Evolutionary conservation across 2,888 invertebrate species (phyloP), one percentile per base, ranked within the genome.

Genomic region (Hanleya hanleyi): DNA sequence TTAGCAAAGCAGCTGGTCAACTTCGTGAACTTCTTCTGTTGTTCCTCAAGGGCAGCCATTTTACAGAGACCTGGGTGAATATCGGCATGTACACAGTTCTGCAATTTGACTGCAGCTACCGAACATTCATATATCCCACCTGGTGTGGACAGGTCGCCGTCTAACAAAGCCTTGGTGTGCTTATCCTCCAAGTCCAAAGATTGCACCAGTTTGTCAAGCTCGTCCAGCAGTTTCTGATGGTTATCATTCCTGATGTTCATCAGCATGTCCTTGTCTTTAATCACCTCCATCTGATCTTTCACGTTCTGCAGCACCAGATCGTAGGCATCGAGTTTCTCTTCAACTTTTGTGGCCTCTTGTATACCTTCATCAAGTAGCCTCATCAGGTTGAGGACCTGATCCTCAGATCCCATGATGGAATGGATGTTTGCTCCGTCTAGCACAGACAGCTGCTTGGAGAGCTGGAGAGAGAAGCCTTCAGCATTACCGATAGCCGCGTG

Each of bases 401-500:
- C 94, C 89, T 97, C 97, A 1, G 96, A 96, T n/a, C 95, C 95
- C 91, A 97, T 92, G 68, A 97, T 96, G 84, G 95, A 96, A 90
- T 97, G 95, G 74, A 97, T 95, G 91, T 97, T 97, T 91, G 95
- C 95, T 81, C 96, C 96, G 92, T 97, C 97, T 50, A 97, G 92
- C 79, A 95, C 93, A 37, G 96, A 96, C 69, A 98, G 92, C 87
- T 97, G 96, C 86, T 95, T 94, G 3, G 95, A 95, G 41, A 95
- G 92, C 86, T 94, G 95, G 89, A 95, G 96, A 78, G 93, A 92
- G 86, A 94, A 94, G 1, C 92, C 91, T 80, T 93, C 92, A 73
- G 97, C 95, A 93, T 97, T 94, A 84, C 96, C 95, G 74, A 97
- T 95, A n/a, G 96, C 96, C 90, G 95, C 95, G 88, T 96, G 95